phyloP scores from a whole-genome alignment of 2,797 vertebrate species.

The Amazonetta brasiliensis region DNA sequence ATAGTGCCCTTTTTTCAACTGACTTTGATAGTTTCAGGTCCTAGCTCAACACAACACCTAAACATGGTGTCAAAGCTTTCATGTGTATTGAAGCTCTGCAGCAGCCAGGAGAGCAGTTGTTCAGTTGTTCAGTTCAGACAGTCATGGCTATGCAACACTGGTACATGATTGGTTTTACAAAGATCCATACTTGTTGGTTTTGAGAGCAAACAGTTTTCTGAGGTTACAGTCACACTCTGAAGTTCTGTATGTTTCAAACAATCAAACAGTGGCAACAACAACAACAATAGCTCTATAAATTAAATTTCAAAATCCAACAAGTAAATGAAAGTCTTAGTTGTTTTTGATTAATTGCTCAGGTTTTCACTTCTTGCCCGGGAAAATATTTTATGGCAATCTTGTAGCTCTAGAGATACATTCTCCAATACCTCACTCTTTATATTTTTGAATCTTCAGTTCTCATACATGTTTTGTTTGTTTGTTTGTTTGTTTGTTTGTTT shows the following conservation, averaged over 20 bases:
- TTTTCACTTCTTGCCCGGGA: not conserved
- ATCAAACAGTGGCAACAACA: not conserved
- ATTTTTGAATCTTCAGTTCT: not conserved
- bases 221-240: not conserved
- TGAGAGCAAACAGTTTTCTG: not conserved
- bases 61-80: not conserved
- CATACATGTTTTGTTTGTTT: too few relatives aligned
- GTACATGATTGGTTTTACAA: not conserved
- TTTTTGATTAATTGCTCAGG: not conserved
- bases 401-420: not conserved
- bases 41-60: not conserved
- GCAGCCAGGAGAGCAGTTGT: not conserved
- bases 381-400: not conserved
- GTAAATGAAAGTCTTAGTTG: not conserved
- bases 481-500: too few relatives aligned
- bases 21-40: not conserved
- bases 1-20: not conserved
- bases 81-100: not conserved
- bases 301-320: not conserved
- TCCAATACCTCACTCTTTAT: not conserved
- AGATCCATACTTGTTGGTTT: not conserved
- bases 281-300: not conserved
- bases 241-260: not conserved
- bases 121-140: not conserved
- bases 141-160: not conserved